Conservation (phyloP, 2,797 vertebrate genomes). For the Myotis findleyi region DNA sequence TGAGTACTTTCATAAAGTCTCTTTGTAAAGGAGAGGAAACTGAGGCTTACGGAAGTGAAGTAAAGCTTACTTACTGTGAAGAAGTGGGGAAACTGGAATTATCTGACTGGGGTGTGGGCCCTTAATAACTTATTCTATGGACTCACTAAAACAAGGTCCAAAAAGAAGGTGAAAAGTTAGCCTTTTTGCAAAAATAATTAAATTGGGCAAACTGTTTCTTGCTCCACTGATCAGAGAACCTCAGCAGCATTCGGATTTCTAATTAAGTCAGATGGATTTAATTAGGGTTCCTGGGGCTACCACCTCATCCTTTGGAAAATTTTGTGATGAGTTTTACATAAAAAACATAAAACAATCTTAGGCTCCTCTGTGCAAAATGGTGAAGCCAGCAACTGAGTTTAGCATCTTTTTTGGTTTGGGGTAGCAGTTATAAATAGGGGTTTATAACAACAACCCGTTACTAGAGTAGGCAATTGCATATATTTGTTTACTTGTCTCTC, state of each 20-base stretch:
- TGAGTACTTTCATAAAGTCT: neutral
- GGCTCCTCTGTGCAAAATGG: neutral
- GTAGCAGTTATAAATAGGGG: neutral
- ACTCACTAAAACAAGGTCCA: neutral
- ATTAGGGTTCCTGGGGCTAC: slow-evolving; percentile 55
- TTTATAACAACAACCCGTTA: neutral
- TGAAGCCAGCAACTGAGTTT: neutral
- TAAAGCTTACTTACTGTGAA: neutral
- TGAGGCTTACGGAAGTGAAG: neutral
- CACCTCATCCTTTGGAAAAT: slow-evolving; percentile 19
- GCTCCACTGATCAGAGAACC: slow-evolving; percentile 45
- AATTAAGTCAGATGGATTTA: slow-evolving; percentile 57
- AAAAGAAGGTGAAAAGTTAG: neutral
- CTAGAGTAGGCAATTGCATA: neutral
- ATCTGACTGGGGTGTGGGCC: neutral
- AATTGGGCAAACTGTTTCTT: slow-evolving; percentile 35
- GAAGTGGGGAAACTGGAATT: neutral
- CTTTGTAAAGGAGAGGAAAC: neutral
- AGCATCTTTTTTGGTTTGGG: neutral
- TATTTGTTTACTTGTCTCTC: neutral
- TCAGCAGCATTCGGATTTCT: slow-evolving; percentile 48
- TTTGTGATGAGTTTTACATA: slow-evolving; percentile 36
- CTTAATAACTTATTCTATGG: neutral
- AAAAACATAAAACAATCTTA: slow-evolving; percentile 33
- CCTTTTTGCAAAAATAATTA: slow-evolving; percentile 54